Conservation (phyloP, 1,140 invertebrate species). For the Cyclina sinensis region DNA sequence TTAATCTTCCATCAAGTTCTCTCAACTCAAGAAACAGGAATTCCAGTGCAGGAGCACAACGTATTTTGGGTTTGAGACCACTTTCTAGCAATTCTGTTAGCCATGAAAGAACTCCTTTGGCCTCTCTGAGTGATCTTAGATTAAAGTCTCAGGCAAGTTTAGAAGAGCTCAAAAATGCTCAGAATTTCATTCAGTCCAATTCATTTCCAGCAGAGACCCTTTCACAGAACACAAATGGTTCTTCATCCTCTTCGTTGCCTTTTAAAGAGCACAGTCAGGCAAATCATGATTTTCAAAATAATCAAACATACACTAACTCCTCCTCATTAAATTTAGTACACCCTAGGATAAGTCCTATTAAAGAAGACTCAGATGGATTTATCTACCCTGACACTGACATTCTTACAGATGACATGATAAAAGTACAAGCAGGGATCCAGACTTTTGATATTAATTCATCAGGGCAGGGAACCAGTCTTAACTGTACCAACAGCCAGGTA, state of each 20-base stretch:
- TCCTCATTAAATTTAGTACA: background rate
- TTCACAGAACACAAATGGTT: conserved; percentile 18
- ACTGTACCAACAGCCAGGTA: conserved; percentile 17
- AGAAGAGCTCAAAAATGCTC: background rate
- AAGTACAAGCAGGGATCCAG: conserved; percentile 52
- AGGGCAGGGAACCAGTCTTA: background rate
- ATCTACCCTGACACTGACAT: conserved; percentile 73
- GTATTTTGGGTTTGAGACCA: conserved; percentile 11
- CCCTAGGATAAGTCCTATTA: background rate
- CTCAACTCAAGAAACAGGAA: conserved; percentile 57
- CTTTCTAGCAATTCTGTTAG: background rate
- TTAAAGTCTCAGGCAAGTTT: background rate
- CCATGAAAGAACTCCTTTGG: background rate
- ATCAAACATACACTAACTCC: background rate
- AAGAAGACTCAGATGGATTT: conserved; percentile 66
- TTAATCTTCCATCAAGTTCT: conserved; percentile 49
- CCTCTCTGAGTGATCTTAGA: background rate
- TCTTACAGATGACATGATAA: conserved; percentile 62
- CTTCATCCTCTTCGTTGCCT: background rate
- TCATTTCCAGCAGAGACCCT: background rate
- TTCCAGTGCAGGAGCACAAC: background rate
- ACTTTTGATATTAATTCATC: conserved; percentile 5
- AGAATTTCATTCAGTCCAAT: background rate
- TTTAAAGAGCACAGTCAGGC: background rate
- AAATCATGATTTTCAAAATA: background rate